Base-by-base conservation (phyloP, 64 coral and sea anemone species). In the Pocillopora damicornis region DNA sequence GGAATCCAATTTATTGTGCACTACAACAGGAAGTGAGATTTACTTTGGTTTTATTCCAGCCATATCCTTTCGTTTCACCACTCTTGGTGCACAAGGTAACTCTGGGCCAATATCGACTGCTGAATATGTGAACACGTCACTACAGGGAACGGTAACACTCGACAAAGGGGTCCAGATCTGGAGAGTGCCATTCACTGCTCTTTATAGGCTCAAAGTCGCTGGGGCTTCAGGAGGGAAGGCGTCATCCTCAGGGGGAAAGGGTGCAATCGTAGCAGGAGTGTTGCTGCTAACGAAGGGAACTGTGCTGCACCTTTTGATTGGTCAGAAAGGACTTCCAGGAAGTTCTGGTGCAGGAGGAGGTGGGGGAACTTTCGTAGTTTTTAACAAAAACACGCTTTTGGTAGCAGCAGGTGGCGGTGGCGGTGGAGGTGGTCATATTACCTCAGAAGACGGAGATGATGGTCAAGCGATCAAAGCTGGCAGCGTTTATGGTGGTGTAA, bases 141-240 rank as follows among this genome's bases (percentile, higher is more conserved):
- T 90, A 11, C 34, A 77, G 2, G 89, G 89, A 61, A n/a, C 35
- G 34, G 89, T 90, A n/a, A 90, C 79, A 63, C 89, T 90, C 6
- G 34, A 66, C 5, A 76, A 84, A 30, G 89, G 89, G 25, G 76
- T 83, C 23, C 89, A 90, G 69, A 73, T 34, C 11, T 90, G 89
- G 89, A 90, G 65, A 26, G 89, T 85, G 8, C 89, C 89, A 23
- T 51, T 65, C 30, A 68, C 66, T 26, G 89, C 69, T 13, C 34
- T 36, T 2, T 90, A 90, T n/a, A 14, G 20, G 11, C 42, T 90
- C 1, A 82, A 38, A 9, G 71, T 90, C 1, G 51, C 73, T 9
- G 89, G 89, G 9, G 80, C 89, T 12, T 75, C 80, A 1, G 89
- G 80, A 9, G 89, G 80, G 18, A 11, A 26, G 13, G 42, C 42